Conservation (phyloP, 2,113 vertebrate species). For the Gavia stellata region DNA sequence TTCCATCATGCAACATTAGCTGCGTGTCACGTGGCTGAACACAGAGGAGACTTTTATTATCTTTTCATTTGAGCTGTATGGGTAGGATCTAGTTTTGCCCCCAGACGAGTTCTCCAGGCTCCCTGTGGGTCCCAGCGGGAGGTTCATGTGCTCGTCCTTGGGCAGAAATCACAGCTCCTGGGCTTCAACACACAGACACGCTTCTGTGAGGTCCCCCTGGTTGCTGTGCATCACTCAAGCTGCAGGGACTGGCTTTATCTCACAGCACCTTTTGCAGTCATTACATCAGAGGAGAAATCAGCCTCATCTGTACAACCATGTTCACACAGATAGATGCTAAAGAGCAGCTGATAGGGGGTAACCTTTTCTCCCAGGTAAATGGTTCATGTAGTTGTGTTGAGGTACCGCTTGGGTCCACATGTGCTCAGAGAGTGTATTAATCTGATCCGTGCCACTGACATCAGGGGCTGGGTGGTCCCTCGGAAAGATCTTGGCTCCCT, state of each 20-base stretch:
- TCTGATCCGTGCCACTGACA: neutral
- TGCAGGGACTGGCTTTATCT: neutral
- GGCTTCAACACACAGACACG: neutral
- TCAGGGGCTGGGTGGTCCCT: neutral
- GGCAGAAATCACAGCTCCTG: neutral
- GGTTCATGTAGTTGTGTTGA: neutral
- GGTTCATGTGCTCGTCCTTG: neutral
- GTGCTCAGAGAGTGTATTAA: neutral
- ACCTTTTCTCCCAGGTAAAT: neutral
- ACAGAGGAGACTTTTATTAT: neutral
- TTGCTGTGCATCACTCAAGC: neutral
- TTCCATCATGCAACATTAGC: constrained; percentile 4
- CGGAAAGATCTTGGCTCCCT: neutral
- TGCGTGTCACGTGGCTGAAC: neutral
- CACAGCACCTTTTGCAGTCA: neutral
- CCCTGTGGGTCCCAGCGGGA: neutral
- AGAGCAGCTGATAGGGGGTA: neutral
- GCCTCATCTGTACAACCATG: neutral
- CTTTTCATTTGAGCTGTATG: neutral
- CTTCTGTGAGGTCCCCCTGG: neutral
- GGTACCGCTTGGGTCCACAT: neutral
- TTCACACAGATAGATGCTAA: neutral
- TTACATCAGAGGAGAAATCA: neutral
- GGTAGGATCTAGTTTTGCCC: neutral
- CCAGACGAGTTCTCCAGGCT: neutral